Evolutionary conservation across 2,888 invertebrate species (phyloP).

Genomic region (Sinotaia quadrata): DNA sequence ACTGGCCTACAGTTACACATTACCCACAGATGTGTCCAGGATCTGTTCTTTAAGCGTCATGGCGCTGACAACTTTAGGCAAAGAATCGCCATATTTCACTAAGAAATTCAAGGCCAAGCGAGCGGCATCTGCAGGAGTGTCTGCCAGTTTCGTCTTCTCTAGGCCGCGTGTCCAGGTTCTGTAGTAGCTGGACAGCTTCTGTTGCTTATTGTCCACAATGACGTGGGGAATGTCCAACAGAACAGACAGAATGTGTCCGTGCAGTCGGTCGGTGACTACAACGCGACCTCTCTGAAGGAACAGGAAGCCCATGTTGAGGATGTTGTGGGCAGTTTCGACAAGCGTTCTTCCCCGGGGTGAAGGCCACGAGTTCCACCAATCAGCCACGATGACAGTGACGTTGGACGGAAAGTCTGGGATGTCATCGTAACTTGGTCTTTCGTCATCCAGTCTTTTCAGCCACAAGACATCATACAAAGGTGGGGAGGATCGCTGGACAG

Average conservation of each 20-base stretch:
- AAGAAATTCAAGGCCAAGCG: conserved; percentile 8
- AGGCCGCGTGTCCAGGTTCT: conserved; percentile 23
- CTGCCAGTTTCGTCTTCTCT: conserved; percentile 2
- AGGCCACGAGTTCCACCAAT: conserved; percentile 34
- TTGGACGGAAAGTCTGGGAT: conserved; percentile 18
- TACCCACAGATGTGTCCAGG: not conserved
- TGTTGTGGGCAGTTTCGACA: conserved; percentile 35
- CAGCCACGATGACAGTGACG: conserved; percentile 26
- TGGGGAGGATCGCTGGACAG: conserved; percentile 27
- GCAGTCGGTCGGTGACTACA: conserved; percentile 39
- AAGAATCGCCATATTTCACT: not conserved
- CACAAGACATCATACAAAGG: conserved; percentile 41
- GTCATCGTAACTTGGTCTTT: conserved; percentile 25
- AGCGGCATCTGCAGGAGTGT: conserved; percentile 3
- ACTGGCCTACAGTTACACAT: not conserved
- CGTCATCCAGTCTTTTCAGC: conserved; percentile 33
- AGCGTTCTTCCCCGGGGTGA: conserved; percentile 21
- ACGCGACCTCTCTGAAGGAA: conserved; percentile 40
- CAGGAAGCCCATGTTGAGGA: conserved; percentile 31
- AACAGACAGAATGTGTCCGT: conserved; percentile 43
- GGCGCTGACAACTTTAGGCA: not conserved
- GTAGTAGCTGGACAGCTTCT: conserved; percentile 26
- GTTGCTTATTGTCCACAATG: conserved; percentile 32
- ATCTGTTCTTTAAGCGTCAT: not conserved
- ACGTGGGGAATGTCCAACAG: conserved; percentile 43